Base-by-base conservation (phyloP, 2,797 vertebrate genomes). In the Oceanodroma leucorhoa region DNA sequence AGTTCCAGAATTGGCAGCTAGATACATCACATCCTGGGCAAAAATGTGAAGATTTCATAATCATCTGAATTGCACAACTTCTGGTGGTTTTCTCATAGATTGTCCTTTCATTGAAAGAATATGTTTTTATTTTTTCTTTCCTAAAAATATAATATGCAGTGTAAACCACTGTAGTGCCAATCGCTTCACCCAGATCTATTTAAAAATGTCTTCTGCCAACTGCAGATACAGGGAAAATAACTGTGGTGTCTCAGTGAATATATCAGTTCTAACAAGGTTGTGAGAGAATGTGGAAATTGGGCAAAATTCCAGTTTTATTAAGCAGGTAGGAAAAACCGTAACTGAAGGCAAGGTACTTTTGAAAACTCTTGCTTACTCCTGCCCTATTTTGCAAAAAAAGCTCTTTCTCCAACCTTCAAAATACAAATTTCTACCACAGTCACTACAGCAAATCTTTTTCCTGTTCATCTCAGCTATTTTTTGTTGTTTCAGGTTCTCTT, bases 31-130 rank as follows among this genome's bases (percentile, higher is more conserved):
- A 88, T 94, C 50, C 36, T 58, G 18, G 38, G 45, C 64, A 95
- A 93, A 92, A 91, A 95, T 80, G 40, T 24, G 53, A 87, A 89
- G 86, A 91, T 96, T 96, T 96, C 90, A 87, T 84, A 96, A 95
- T 73, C 53, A 71, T 84, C 15, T 67, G 57, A 85, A 75, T 94
- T 97, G 78, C 94, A 93, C 62, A 95, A 67, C 36, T 90, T 92
- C 43, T 82, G n/a, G 48, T 54, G 64, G 57, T 57, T 93, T 95
- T 95, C 67, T 87, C 83, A 84, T 62, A 77, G 48, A 6, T 85
- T 73, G 17, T 4, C 40, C 50, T 94, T 97, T 91, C 88, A 93
- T 95, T 95, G 89, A 96, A 94, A 80, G 48, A 87, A 93, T 85
- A 85, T 57, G 60, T 32, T 90, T 79, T 91, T 83, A 46, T 93